Percentiles rank a stretch among this genome's conserved stretches.
Evolutionary conservation across 2,888 invertebrate species (phyloP).

Genomic region (Stegana nigrithorax): DNA sequence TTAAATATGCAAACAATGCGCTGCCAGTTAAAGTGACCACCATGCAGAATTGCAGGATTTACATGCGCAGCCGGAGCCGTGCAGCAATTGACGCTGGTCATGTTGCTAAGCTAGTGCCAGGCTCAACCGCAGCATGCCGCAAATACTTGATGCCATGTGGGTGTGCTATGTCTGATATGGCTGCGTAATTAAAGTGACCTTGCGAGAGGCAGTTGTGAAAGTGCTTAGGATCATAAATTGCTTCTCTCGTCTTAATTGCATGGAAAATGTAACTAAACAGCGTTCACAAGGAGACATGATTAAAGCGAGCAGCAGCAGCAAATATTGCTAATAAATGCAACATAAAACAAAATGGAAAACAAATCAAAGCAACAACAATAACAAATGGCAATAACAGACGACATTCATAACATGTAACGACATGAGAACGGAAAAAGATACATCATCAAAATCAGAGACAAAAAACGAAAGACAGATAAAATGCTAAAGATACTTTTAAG

Average conservation of each 20-base stretch:
- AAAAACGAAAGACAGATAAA: not conserved
- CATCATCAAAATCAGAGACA: not conserved
- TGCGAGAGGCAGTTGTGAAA: too few relatives aligned
- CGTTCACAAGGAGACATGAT: not conserved
- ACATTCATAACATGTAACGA: not conserved
- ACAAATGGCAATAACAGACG: not conserved
- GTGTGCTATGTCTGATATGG: too few relatives aligned
- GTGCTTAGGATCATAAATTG: too few relatives aligned
- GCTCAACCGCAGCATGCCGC: too few relatives aligned
- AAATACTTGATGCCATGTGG: too few relatives aligned
- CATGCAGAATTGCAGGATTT: not conserved
- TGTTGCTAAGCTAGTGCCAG: too few relatives aligned
- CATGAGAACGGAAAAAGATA: not conserved
- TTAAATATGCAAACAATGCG: slow-evolving; percentile 18
- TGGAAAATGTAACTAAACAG: slow-evolving; percentile 16
- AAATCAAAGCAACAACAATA: not conserved
- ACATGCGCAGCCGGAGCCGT: too few relatives aligned
- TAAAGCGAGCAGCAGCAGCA: slow-evolving; percentile 21
- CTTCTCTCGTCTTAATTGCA: slow-evolving; percentile 18
- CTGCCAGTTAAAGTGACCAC: slow-evolving; percentile 1
- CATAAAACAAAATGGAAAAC: not conserved
- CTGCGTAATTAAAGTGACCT: too few relatives aligned
- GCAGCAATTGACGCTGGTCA: too few relatives aligned
- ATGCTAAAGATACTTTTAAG: slow-evolving; percentile 5
- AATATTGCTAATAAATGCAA: slow-evolving; percentile 12